Percentiles rank a stretch among this genome's conserved stretches.
These are phyloP conservation scores for Zaprionus taronus DNA, from an alignment of 1,140 invertebrate species.

Conservation along the genomic window DNA sequence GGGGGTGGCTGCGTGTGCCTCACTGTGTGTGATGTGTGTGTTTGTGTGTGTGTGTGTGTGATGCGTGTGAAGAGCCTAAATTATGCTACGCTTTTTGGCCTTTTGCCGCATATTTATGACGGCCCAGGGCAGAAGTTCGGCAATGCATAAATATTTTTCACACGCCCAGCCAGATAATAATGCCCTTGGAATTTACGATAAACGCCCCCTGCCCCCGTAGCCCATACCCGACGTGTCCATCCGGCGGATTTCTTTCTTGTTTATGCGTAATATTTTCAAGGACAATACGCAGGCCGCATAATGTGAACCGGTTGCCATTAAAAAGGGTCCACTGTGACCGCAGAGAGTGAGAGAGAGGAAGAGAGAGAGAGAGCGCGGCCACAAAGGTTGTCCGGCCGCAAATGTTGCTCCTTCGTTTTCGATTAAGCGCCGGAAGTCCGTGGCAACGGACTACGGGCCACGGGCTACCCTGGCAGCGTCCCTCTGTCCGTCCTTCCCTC, in stretches of 20 bases:
- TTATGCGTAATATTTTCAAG: constrained; percentile 60
- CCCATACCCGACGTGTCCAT: not conserved
- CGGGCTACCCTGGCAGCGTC: not conserved
- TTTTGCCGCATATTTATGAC: constrained; percentile 61
- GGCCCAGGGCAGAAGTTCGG: constrained; percentile 48
- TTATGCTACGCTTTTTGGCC: constrained; percentile 48
- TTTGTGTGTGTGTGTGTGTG: constrained; percentile 7
- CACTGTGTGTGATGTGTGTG: not conserved
- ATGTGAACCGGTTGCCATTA: constrained; percentile 77
- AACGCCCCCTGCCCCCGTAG: constrained; percentile 30
- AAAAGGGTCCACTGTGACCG: constrained; percentile 54
- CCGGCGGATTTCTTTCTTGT: constrained; percentile 59
- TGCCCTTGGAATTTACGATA: constrained; percentile 74
- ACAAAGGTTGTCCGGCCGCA: constrained; percentile 72
- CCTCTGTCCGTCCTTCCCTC: not conserved
- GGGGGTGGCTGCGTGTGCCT: not conserved
- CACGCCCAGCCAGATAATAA: constrained; percentile 74
- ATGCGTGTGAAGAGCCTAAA: constrained; percentile 23
- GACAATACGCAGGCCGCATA: constrained; percentile 67
- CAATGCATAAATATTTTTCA: constrained; percentile 76
- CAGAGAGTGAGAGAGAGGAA: not conserved
- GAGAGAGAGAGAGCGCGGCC: not conserved
- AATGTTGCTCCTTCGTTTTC: constrained; percentile 73
- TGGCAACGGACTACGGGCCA: constrained; percentile 24
- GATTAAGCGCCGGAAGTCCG: constrained; percentile 79